Evolutionary conservation across 2,113 vertebrate species (phyloP), one percentile per base, ranked within the genome.

Genomic region (Trogon melanurus): DNA sequence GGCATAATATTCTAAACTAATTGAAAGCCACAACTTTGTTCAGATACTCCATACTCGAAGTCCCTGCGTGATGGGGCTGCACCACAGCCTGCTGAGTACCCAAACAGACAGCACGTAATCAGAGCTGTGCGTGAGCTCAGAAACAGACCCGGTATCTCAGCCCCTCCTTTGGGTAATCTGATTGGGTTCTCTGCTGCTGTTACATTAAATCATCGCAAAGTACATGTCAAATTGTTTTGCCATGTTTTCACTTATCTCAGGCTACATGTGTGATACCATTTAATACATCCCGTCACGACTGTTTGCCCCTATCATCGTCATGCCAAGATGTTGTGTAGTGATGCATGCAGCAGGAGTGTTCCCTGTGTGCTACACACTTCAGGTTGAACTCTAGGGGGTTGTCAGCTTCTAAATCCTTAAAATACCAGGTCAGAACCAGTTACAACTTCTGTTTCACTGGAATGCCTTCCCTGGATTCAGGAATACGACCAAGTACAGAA

Each of bases 21-120:
- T 15, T 22, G 16, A 44, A 74, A 23, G 14, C 13, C 56, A 44
- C 26, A 13, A 48, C 30, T 44, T 76, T 56, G 12, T 85, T 82
- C 57, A 82, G 14, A 3, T 34, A 29, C 12, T 53, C 26, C 12
- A 7, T 9, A 12, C 30, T 27, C 41, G 65, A 82, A 90, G 53
- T 3, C 32, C 9, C 30, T 3, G 12, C 2, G 5, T 7, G 36
- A 51, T 22, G 11, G 5, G 23, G 9, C 47, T 70, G 26, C 45
- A 29, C 15, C 0, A 0, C 32, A 79, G 22, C 16, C 53, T 64
- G 38, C 41, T 65, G 60, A 60, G 47, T 27, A 6, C 12, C 38
- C 1, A 1, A n/a, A 41, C 16, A 60, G 18, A 91, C 73, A 11
- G 16, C 3, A 4, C 0, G 0, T 5, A 50, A 30, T 12, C 16